phyloP scores from a whole-genome alignment of 1,140 invertebrate species.

The Rhyzopertha dominica region DNA sequence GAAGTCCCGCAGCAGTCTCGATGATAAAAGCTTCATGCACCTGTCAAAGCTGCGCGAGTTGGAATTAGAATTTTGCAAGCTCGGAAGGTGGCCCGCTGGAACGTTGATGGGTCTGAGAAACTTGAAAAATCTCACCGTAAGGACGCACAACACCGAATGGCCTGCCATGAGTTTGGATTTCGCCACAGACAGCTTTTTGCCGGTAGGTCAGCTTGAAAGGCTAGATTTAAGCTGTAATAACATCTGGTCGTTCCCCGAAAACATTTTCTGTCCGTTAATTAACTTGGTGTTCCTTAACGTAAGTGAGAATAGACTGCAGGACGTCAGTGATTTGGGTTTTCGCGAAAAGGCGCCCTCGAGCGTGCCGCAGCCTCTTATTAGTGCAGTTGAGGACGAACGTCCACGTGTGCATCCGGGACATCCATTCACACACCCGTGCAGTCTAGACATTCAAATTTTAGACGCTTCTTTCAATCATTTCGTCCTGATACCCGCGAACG shows the following conservation, averaged over 20 bases:
- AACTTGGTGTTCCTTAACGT: constrained; percentile 74
- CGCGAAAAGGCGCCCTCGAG: constrained; percentile 53
- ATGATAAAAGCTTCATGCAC: constrained; percentile 74
- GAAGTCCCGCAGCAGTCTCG: constrained; percentile 64
- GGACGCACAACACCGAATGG: constrained; percentile 75
- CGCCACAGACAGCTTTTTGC: constrained; percentile 64
- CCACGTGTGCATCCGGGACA: constrained; percentile 44
- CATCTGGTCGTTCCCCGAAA: constrained; percentile 80
- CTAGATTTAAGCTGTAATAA: constrained; percentile 84
- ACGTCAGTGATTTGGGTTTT: constrained; percentile 75
- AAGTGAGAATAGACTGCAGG: constrained; percentile 78
- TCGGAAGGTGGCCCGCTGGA: constrained; percentile 68
- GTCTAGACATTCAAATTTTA: constrained; percentile 72
- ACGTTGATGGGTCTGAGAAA: constrained; percentile 68
- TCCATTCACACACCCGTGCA: constrained; percentile 55
- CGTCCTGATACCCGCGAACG: constrained; percentile 69
- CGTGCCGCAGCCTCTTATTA: constrained; percentile 57
- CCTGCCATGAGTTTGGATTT: constrained; percentile 72
- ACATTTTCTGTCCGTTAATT: constrained; percentile 74
- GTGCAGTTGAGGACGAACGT: constrained; percentile 50
- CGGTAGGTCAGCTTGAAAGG: constrained; percentile 67
- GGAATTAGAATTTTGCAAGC: constrained; percentile 78
- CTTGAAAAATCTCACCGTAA: constrained; percentile 73
- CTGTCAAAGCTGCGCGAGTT: constrained; percentile 71
- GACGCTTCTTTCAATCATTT: constrained; percentile 84